Evolutionary conservation across 2,888 invertebrate species (phyloP).

Genomic region (Hartigia nigra): DNA sequence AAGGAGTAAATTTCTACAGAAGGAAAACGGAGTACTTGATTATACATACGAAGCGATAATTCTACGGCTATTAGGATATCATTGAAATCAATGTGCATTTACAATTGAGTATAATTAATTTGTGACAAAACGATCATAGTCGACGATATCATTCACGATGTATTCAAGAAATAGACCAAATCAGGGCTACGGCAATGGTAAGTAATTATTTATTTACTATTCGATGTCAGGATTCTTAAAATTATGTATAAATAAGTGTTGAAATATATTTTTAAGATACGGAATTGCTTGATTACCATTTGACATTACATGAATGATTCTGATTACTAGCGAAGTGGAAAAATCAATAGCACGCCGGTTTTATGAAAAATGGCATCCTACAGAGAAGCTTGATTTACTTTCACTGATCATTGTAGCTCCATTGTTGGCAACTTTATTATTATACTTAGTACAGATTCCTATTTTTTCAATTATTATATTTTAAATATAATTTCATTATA

Average conservation of each 20-base stretch:
- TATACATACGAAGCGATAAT: neutral
- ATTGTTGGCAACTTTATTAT: neutral
- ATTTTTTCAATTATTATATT: neutral
- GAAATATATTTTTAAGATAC: neutral
- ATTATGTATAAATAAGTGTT: neutral
- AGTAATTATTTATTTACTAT: constrained; percentile 9
- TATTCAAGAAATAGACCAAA: constrained; percentile 40
- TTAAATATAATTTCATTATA: neutral
- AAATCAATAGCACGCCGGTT: constrained; percentile 34
- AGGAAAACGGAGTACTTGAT: neutral
- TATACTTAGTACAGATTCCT: neutral
- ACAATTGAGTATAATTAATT: neutral
- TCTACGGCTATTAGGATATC: neutral
- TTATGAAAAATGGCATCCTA: constrained; percentile 31
- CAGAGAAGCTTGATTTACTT: neutral
- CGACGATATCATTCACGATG: constrained; percentile 24
- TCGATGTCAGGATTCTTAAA: neutral
- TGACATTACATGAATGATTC: neutral
- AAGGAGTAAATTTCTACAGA: neutral
- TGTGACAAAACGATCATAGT: neutral
- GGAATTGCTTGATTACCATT: neutral
- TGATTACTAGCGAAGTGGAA: constrained; percentile 8
- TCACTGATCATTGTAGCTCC: neutral
- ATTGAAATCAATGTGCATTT: constrained; percentile 1
- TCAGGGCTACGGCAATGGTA: constrained; percentile 37